Evolutionary conservation across 1,140 invertebrate genomes (phyloP), one percentile per base, ranked within the genome.

Genomic region (Danaus plexippus): DNA sequence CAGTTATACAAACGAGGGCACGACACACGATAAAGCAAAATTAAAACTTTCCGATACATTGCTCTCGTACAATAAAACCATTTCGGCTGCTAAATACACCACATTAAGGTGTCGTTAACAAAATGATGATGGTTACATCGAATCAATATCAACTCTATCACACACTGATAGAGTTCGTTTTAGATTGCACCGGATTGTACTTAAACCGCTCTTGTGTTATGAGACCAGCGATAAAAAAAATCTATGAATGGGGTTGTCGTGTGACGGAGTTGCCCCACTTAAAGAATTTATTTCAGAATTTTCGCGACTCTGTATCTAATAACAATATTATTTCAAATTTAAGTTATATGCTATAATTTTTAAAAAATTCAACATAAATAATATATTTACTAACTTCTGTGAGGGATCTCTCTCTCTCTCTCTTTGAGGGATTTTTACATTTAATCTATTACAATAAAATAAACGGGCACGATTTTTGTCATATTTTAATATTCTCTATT

Each of bases 41-140:
- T 86, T 86, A 86, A 86, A 86, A 84, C 59, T 84, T 81, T 75
- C 73, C 80, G 74, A 79, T 86, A 86, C 83, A 84, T 84, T 86
- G 70, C 79, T 59, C 70, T 53, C 62, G 64, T 67, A 86, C 80
- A 86, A 85, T 82, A 71, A 73, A 75, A 77, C 72, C 75, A 70
- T 80, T 74, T 69, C 70, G 63, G 68, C 69, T 64, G 75, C 78
- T 86, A 86, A 86, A 82, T 81, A 82, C 79, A 75, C 58, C 62
- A 61, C 66, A 86, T 85, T 81, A 84, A 81, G 79, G 75, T 82
- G 72, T 85, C 80, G 75, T 85, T 85, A 85, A 75, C 76, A 71
- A 71, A 80, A 78, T 76, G 72, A 80, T 67, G 62, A 18, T 40
- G 8, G 2, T 43, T 11, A 42, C 8, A 9, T 11, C 54, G 52